phyloP scores from a whole-genome alignment of 2,797 vertebrate genomes.

The Cryptoblepharus egeriae region DNA sequence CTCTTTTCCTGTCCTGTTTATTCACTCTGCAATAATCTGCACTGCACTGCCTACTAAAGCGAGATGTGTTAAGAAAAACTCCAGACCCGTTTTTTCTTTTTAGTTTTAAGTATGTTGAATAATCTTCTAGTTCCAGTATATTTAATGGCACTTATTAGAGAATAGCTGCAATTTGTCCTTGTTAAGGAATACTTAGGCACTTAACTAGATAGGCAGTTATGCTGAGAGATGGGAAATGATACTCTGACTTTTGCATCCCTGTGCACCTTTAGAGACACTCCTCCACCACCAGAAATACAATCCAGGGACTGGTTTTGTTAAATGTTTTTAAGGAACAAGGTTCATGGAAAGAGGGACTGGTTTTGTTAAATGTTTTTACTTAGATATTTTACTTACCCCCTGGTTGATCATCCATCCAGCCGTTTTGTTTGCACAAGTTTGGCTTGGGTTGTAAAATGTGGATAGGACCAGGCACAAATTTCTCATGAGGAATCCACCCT shows the following conservation, averaged over 20 bases:
- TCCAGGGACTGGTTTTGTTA: too few species aligned
- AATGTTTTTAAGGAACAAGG: too few species aligned
- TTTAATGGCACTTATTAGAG: neutral
- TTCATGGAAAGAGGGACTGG: neutral
- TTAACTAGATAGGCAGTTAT: neutral
- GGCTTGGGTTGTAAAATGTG: too few species aligned
- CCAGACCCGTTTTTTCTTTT: neutral
- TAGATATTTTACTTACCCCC: too few species aligned
- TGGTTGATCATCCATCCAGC: too few species aligned
- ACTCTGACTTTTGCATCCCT: neutral
- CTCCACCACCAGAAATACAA: too few species aligned
- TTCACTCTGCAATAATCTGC: neutral
- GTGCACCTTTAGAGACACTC: too few species aligned
- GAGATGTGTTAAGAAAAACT: neutral
- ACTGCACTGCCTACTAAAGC: neutral
- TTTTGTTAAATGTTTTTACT: neutral
- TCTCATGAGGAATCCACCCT: too few species aligned
- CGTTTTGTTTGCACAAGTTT: too few species aligned
- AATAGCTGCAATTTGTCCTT: neutral
- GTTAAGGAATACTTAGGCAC: neutral
- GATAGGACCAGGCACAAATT: too few species aligned
- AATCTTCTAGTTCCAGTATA: neutral
- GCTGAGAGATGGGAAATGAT: neutral
- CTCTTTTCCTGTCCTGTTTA: neutral
- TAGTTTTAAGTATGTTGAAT: neutral